Evolutionary conservation across 2,113 vertebrate genomes (phyloP).

Genomic region (Oncorhynchus gorbuscha): DNA sequence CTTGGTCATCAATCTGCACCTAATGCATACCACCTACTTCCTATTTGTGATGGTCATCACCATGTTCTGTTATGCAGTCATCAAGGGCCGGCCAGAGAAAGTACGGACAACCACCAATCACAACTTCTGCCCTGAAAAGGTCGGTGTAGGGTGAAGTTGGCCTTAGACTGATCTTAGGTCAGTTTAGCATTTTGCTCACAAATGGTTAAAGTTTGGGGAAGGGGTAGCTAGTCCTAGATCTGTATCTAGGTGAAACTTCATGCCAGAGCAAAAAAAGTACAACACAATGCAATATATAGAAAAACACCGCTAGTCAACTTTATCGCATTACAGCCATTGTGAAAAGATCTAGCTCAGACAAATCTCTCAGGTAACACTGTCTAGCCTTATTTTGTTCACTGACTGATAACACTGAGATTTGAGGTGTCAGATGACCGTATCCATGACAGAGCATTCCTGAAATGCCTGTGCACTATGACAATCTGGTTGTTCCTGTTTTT

Average conservation of each 20-base stretch:
- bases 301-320: constrained; percentile 2
- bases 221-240: too few relatives aligned
- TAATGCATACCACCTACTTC: constrained; percentile 99
- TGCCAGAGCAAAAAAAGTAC: constrained; percentile 33
- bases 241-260: too few relatives aligned
- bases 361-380: background rate
- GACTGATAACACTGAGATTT: background rate
- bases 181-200: too few relatives aligned
- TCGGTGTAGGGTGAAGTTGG: constrained; percentile 42
- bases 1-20: constrained; percentile 96
- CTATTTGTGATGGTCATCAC: constrained; percentile 99
- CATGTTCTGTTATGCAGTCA: constrained; percentile 99
- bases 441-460: background rate
- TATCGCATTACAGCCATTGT: background rate
- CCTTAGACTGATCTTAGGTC: too few relatives aligned
- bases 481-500: background rate
- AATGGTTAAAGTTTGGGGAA: too few relatives aligned
- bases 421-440: background rate
- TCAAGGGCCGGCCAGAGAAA: constrained; percentile 95
- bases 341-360: background rate
- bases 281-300: background rate
- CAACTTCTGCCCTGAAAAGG: constrained; percentile 94
- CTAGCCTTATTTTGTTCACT: too few relatives aligned
- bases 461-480: background rate
- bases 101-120: constrained; percentile 86